These are phyloP conservation scores for Philereme transversata DNA, from an alignment of 2,888 invertebrate genomes.

Conservation along the genomic window DNA sequence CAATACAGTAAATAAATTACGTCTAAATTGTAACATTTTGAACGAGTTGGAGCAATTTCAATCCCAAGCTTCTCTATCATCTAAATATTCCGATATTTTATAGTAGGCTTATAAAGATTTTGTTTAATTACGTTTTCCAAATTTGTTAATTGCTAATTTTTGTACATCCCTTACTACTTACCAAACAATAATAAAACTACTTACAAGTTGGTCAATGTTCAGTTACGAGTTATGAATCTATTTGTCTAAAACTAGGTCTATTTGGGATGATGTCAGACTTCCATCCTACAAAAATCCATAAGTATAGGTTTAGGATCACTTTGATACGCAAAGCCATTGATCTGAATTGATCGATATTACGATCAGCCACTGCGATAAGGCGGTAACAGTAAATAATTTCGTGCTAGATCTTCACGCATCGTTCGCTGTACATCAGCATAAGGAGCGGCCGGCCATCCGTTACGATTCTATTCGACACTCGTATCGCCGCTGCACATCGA, in stretches of 20 bases:
- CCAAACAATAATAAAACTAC: constrained; percentile 8
- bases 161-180: too few relatives aligned
- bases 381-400: constrained; percentile 46
- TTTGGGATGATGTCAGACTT: constrained; percentile 8
- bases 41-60: too few relatives aligned
- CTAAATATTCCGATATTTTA: too few relatives aligned
- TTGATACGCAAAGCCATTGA: constrained; percentile 30
- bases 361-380: constrained; percentile 43
- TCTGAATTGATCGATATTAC: constrained; percentile 38
- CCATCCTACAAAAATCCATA: constrained; percentile 15
- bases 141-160: too few relatives aligned
- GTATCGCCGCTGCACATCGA: constrained; percentile 47
- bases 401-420: constrained; percentile 52
- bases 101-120: too few relatives aligned
- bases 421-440: constrained; percentile 53
- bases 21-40: too few relatives aligned
- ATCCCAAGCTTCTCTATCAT: too few relatives aligned
- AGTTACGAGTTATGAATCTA: background rate
- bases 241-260: background rate
- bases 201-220: constrained; percentile 5
- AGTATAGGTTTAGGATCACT: constrained; percentile 4
- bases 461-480: constrained; percentile 45
- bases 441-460: constrained; percentile 49
- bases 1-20: too few relatives aligned
- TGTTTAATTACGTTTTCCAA: too few relatives aligned